Evolutionary conservation across 1,140 invertebrate genomes (phyloP), one percentile per base, ranked within the genome.

Genomic region (Acromyrmex echinatior): DNA sequence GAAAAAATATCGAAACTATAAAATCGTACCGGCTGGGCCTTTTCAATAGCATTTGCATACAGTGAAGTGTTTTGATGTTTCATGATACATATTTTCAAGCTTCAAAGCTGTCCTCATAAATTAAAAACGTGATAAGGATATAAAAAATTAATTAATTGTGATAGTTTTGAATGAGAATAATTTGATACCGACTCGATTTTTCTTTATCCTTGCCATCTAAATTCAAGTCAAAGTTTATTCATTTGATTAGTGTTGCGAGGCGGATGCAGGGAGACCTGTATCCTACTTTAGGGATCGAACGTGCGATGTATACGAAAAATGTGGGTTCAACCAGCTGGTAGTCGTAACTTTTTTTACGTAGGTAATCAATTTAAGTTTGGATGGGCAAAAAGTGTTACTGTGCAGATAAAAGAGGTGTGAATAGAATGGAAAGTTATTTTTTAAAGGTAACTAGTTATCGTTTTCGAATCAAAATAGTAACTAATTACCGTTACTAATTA

Each of bases 291-390:
- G 70, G 56, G 66, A 87, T 87, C 58, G 58, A 82, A 87, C 86
- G 79, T 87, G 79, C 65, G 25, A 73, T 35, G 79, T 65, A 53
- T 87, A 82, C 77, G 68, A 84, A 66, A 62, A 65, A 84, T 84
- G 66, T 63, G 45, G 6, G n/a, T 71, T 71, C 51, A 7, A 73
- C 35, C 53, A 82, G 53, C 56, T 71, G 58, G 31, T 12, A 39
- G 16, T 21, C 65, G 68, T 62, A 76, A 84, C 65, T 73, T 84
- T 62, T 87, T 51, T 51, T 73, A 79, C 31, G 53, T 51, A 51
- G 31, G 49, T 84, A 87, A 87, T 87, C 86, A 74, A 84, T 65
- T 87, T 87, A 84, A 81, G 68, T 65, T 84, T 65, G 1, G 28
- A 56, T 28, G 14, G 7, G 14, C 39, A n/a, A 51, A 73, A 49